A percentile compares a stretch with the other conserved stretches of the same genome.
phyloP scores from a whole-genome alignment of 2,797 vertebrate species.

The Dromococcyx pavoninus region DNA sequence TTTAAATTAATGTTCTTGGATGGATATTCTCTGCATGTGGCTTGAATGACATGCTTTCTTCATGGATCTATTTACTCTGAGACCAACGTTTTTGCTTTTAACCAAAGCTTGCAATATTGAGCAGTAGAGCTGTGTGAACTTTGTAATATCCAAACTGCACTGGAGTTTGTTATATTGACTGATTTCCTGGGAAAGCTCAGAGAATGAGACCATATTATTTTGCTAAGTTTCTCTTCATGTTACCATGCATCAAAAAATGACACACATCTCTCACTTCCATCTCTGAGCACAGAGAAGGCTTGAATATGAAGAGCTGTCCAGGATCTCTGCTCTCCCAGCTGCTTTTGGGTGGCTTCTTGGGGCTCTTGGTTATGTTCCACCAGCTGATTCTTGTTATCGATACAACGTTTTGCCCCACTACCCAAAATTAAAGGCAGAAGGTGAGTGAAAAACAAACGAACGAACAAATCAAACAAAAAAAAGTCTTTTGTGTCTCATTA shows the following conservation, averaged over 20 bases:
- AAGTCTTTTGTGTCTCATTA: neutral
- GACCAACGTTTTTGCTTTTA: neutral
- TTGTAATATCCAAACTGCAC: conserved; percentile 25
- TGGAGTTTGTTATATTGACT: conserved; percentile 28
- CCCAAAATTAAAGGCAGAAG: conserved; percentile 76
- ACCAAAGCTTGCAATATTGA: conserved; percentile 19
- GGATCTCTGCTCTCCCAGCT: neutral
- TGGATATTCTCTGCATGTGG: neutral
- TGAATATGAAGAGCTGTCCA: neutral
- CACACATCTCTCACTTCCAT: conserved; percentile 27
- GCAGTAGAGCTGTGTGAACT: neutral
- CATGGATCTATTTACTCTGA: neutral
- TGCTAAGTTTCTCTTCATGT: conserved; percentile 2
- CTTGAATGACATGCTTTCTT: neutral
- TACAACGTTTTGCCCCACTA: conserved; percentile 5
- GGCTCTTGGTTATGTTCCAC: neutral
- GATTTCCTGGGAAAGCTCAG: conserved; percentile 35
- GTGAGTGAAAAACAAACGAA: conserved; percentile 68
- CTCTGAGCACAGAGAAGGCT: neutral
- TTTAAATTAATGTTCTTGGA: neutral
- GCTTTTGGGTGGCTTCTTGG: conserved; percentile 3
- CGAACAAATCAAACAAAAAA: conserved; percentile 6
- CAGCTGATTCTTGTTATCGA: neutral
- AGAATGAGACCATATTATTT: conserved; percentile 15
- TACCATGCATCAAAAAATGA: neutral